Evolutionary conservation across 2,888 invertebrate genomes (phyloP).

Genomic region (Gisinianus flammeolus): DNA sequence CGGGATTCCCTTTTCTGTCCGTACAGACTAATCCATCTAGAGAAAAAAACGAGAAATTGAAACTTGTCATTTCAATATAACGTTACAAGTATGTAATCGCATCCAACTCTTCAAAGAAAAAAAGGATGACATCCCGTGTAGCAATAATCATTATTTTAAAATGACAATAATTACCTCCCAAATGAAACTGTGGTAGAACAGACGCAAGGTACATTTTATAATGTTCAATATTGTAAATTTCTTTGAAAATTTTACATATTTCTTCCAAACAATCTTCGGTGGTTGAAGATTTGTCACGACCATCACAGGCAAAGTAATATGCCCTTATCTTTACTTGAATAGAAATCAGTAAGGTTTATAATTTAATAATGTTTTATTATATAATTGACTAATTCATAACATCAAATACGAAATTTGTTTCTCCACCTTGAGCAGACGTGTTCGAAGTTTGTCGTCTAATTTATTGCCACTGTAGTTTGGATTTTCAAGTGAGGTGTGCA

Average conservation of each 20-base stretch:
- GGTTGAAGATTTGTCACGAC: slow-evolving; percentile 63
- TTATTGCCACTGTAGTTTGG: slow-evolving; percentile 68
- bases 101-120: too few relatives aligned
- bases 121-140: too few relatives aligned
- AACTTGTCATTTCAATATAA: too few relatives aligned
- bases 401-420: slow-evolving; percentile 40
- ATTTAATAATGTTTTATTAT: too few relatives aligned
- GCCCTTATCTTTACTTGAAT: slow-evolving; percentile 47
- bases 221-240: slow-evolving; percentile 64
- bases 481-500: slow-evolving; percentile 69
- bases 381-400: too few relatives aligned
- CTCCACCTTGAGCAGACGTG: slow-evolving; percentile 66
- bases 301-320: slow-evolving; percentile 42
- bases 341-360: too few relatives aligned
- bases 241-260: slow-evolving; percentile 65
- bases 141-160: background rate
- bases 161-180: slow-evolving; percentile 33
- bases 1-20: slow-evolving; percentile 64
- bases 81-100: too few relatives aligned
- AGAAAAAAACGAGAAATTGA: slow-evolving; percentile 56
- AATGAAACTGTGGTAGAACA: slow-evolving; percentile 72
- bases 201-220: slow-evolving; percentile 66
- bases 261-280: slow-evolving; percentile 69
- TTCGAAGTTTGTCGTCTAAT: slow-evolving; percentile 63
- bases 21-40: slow-evolving; percentile 70